Conservation (phyloP, 2,797 vertebrate species). For the Gambelia wislizenii region DNA sequence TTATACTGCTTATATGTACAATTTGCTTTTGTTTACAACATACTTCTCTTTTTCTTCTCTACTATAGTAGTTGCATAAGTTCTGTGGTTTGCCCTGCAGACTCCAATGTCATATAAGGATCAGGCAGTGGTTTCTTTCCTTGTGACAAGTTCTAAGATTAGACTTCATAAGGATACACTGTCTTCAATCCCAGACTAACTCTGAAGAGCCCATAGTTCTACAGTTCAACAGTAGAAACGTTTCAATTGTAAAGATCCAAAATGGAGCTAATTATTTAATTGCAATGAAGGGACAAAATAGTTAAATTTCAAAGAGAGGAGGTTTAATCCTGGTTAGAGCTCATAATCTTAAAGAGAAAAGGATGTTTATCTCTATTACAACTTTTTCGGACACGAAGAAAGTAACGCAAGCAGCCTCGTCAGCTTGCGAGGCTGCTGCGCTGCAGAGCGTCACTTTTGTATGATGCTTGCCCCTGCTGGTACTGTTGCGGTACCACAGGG, state of each 20-base stretch:
- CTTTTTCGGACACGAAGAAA: no score
- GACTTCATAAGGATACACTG: constrained; percentile 51
- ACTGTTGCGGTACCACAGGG: no score
- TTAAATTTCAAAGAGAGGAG: not conserved
- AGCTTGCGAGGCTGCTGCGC: no score
- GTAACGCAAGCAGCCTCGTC: no score
- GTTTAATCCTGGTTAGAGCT: not conserved
- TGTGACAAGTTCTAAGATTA: constrained; percentile 40
- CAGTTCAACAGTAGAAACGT: constrained; percentile 12
- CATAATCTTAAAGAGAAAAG: no score
- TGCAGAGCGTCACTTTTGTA: no score
- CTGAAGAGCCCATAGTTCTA: constrained; percentile 43
- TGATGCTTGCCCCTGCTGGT: no score
- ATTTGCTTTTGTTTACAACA: constrained; percentile 45
- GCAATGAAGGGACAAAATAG: constrained; percentile 27
- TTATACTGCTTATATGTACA: not conserved
- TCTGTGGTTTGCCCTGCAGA: constrained; percentile 65
- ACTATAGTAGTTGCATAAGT: constrained; percentile 53
- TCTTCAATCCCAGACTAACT: constrained; percentile 34
- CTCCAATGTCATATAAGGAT: constrained; percentile 63
- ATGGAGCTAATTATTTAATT: constrained; percentile 39
- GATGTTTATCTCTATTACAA: no score
- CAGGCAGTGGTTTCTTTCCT: constrained; percentile 41
- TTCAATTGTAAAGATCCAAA: constrained; percentile 49
- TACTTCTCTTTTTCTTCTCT: constrained; percentile 58